A percentile compares a stretch with the other conserved stretches of the same genome.
These are phyloP conservation scores for Nothobranchius kuhntae DNA, from an alignment of 2,113 vertebrate genomes.

Conservation along the genomic window DNA sequence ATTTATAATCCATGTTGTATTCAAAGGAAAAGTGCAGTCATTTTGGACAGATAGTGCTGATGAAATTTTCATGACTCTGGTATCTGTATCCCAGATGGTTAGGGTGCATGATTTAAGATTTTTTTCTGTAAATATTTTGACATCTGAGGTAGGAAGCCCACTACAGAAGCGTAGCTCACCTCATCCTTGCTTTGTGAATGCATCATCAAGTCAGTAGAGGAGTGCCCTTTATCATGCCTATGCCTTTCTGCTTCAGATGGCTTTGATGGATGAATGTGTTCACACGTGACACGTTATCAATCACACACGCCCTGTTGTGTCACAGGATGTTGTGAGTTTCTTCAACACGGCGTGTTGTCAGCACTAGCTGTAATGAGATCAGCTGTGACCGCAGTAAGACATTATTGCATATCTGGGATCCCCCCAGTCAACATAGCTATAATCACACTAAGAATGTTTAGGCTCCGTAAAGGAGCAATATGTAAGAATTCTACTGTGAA, in stretches of 20 bases:
- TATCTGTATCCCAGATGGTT: conserved; percentile 18
- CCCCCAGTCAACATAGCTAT: neutral
- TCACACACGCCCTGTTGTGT: neutral
- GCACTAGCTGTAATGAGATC: neutral
- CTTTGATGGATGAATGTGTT: conserved; percentile 63
- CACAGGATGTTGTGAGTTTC: conserved; percentile 9
- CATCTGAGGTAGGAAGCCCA: conserved; percentile 24
- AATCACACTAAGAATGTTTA: neutral
- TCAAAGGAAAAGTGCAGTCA: conserved; percentile 41
- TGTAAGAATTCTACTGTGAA: too few relatives aligned
- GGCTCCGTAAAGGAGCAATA: neutral
- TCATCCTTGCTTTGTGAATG: conserved; percentile 46
- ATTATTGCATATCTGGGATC: neutral
- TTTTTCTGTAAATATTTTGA: conserved; percentile 38
- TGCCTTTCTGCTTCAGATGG: conserved; percentile 13
- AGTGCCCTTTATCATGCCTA: conserved; percentile 29
- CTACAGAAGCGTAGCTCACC: conserved; percentile 8
- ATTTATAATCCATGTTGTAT: conserved; percentile 39
- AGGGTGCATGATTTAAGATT: conserved; percentile 11
- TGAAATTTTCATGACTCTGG: conserved; percentile 26
- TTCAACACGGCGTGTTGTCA: conserved; percentile 6
- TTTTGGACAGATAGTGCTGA: conserved; percentile 26
- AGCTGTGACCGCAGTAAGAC: neutral
- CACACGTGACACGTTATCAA: conserved; percentile 23
- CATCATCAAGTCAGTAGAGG: conserved; percentile 57